Evolutionary conservation across 2,888 invertebrate species (phyloP).

Genomic region (Cantharis rustica): DNA sequence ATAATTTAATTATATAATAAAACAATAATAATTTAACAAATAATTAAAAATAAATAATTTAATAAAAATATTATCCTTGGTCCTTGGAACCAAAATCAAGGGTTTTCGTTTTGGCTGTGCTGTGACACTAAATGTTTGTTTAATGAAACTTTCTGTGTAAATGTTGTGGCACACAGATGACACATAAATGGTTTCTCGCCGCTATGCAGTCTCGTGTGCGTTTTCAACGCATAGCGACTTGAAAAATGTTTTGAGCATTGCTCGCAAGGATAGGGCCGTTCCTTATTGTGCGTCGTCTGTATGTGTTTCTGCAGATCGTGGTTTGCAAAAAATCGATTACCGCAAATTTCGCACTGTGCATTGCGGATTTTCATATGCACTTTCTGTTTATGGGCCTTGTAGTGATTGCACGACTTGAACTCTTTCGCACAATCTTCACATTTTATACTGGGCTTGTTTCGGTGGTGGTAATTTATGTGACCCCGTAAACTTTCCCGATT

Average conservation of each 20-base stretch:
- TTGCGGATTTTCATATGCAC: conserved; percentile 39
- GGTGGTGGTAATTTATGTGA: conserved; percentile 48
- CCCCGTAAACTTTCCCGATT: conserved; percentile 47
- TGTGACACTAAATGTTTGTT: too few species aligned
- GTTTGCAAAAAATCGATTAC: conserved; percentile 17
- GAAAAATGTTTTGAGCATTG: conserved; percentile 24
- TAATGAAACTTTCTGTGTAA: too few species aligned
- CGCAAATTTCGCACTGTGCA: conserved; percentile 23
- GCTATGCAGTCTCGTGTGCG: too few species aligned
- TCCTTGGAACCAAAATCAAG: too few species aligned
- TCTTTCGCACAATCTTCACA: conserved; percentile 46
- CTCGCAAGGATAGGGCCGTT: conserved; percentile 17
- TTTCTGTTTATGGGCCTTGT: conserved; percentile 43
- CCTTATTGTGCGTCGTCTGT: conserved; percentile 18
- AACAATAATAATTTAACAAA: too few species aligned
- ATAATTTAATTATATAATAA: too few species aligned
- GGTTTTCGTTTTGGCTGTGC: too few species aligned
- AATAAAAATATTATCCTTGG: too few species aligned
- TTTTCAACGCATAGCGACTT: conserved; percentile 23
- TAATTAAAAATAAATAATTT: too few species aligned
- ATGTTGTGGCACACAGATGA: too few species aligned
- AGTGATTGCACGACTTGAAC: conserved; percentile 44
- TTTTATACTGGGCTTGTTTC: conserved; percentile 40
- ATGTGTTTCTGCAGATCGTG: conserved; percentile 25
- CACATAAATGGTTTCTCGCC: too few species aligned